These are phyloP conservation scores for Vireo altiloquus DNA, from an alignment of 2,113 vertebrate species.

Conservation along the genomic window DNA sequence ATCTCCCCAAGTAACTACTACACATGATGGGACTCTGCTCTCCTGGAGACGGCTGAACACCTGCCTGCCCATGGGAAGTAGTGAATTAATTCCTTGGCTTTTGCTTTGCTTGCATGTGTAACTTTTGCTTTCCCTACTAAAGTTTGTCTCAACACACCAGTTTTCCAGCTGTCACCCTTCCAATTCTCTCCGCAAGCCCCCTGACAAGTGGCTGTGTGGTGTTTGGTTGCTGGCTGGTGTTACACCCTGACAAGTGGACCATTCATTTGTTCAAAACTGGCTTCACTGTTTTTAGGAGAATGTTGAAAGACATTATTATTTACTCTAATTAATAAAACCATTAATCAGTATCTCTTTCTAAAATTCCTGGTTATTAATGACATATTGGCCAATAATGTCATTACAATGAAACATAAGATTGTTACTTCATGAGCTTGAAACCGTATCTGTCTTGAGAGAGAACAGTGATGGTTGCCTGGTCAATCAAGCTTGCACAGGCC, in stretches of 20 bases:
- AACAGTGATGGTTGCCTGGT: neutral
- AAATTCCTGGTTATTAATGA: neutral
- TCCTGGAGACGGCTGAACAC: neutral
- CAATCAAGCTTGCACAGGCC: accelerated
- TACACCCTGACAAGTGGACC: neutral
- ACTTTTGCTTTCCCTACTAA: neutral
- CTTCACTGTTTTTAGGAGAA: neutral
- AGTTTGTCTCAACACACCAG: neutral
- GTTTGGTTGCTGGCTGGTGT: neutral
- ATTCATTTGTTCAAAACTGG: too few relatives aligned
- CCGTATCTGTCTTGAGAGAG: neutral
- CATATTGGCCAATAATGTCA: neutral
- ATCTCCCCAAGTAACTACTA: neutral
- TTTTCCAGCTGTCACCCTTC: neutral
- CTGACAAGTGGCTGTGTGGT: accelerated
- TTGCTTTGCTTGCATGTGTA: neutral
- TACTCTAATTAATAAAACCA: neutral
- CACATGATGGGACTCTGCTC: accelerated
- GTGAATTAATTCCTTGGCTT: neutral
- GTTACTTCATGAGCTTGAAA: neutral
- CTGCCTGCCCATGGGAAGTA: neutral
- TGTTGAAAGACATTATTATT: neutral
- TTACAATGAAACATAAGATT: neutral
- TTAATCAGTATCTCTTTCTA: neutral
- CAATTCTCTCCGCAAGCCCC: neutral